Base-by-base conservation (phyloP, 2,888 invertebrate species). In the Nesidiocoris tenuis region DNA sequence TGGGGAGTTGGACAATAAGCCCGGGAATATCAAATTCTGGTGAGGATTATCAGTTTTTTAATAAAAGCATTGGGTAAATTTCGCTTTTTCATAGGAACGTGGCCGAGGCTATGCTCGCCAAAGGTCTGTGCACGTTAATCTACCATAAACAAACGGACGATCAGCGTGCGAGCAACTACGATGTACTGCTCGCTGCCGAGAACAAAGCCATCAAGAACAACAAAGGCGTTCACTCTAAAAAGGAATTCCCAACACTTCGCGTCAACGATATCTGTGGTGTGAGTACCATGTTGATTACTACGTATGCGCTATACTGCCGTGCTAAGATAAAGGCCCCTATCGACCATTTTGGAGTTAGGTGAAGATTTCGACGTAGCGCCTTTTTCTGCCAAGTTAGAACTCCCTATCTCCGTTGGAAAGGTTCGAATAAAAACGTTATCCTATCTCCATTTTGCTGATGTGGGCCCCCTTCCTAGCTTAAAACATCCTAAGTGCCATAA, bases 131-230 rank as follows among this genome's bases (percentile, higher is more conserved):
- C 0, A 93, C 93, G 66, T 97, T 98, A 3, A 92, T 99, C 0
- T 89, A 94, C 77, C 96, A 99, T 83, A 88, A 96, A 75, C 94
- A 94, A 82, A 97, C 98, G 83, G 98, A 99, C 82, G 97, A 98
- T 83, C 95, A 96, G 84, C 89, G 98, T 77, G 96, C 98, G 61
- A 91, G 94, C 0, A 91, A 91, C 79, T 99, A 98, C 83, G 98
- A 98, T 84, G 91, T 93, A 78, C 86, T 99, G 22, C 86, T 96
- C 76, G 92, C 94, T 76, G 98, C 98, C 0, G 98, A 99, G 85
- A 89, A 90, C 23, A 95, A 96, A 82, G 98, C 99, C 0, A 88
- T 89, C 79, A 98, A 98, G 84, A 91, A 92, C 9, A 87, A 87
- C 77, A 89, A 90, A 81, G 95, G 95, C 22, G 84, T 96, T 71